Conservation (phyloP, 1,140 invertebrate genomes). For the Schmidtea mediterranea region DNA sequence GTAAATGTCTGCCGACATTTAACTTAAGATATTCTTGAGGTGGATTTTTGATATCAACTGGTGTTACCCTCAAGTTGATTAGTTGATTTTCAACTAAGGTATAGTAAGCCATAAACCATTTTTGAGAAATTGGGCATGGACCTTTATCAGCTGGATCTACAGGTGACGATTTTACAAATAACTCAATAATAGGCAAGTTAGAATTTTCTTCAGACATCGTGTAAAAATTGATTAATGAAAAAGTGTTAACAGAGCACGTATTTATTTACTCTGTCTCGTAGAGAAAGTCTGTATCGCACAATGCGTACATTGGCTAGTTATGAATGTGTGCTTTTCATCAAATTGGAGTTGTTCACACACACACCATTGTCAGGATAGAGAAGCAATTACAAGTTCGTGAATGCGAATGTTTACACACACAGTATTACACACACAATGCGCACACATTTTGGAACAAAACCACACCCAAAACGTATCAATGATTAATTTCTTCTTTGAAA, state of each 20-base stretch:
- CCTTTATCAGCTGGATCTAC: slow-evolving; percentile 19
- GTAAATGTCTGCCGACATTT: slow-evolving; percentile 16
- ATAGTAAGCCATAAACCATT: slow-evolving; percentile 22
- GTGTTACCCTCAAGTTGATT: slow-evolving; percentile 18
- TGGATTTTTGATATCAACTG: slow-evolving; percentile 16
- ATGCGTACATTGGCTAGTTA: too few species aligned
- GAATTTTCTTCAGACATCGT: slow-evolving; percentile 1
- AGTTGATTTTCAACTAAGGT: slow-evolving; percentile 16
- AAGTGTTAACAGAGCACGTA: not conserved
- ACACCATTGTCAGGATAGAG: too few species aligned
- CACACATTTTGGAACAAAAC: too few species aligned
- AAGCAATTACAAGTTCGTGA: too few species aligned
- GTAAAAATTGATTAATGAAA: not conserved
- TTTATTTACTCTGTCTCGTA: not conserved
- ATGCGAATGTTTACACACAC: too few species aligned
- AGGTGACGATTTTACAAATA: slow-evolving; percentile 10
- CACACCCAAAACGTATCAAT: too few species aligned
- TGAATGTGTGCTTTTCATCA: too few species aligned
- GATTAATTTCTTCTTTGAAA: too few species aligned
- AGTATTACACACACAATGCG: too few species aligned
- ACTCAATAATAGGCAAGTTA: slow-evolving; percentile 1
- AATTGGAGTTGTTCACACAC: too few species aligned
- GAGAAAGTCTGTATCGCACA: not conserved
- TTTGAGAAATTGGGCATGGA: slow-evolving; percentile 20
- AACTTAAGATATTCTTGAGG: slow-evolving; percentile 17